Conservation (phyloP, 1,140 invertebrate genomes). For the Patella vulgata region DNA sequence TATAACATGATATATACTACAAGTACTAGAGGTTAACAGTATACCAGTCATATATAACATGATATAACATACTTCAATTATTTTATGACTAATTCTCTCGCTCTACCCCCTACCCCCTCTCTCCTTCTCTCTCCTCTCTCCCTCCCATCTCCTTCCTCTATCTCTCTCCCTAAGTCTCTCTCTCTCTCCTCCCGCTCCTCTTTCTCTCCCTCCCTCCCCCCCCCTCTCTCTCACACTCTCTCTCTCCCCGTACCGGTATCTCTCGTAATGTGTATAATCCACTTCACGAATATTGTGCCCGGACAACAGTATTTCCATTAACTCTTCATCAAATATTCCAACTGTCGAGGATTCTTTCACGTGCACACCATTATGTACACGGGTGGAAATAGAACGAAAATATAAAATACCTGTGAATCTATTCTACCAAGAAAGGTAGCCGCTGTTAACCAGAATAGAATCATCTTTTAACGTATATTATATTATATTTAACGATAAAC, state of each 20-base stretch:
- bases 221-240: constrained; percentile 12
- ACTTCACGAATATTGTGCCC: not conserved
- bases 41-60: no score
- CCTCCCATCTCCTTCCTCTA: not conserved
- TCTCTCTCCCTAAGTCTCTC: constrained; percentile 9
- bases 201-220: constrained; percentile 7
- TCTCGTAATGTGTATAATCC: not conserved
- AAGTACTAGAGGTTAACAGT: not conserved
- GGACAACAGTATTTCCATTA: not conserved
- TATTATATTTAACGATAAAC: no score
- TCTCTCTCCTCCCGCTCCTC: constrained; percentile 5
- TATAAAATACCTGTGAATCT: not conserved
- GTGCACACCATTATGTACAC: no score
- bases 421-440: constrained; percentile 7
- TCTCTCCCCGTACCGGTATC: not conserved
- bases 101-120: not conserved
- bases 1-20: no score
- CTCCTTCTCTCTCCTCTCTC: constrained; percentile 5
- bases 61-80: not conserved
- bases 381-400: not conserved
- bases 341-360: no score
- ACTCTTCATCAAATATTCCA: no score
- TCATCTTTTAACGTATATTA: no score
- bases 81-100: no score
- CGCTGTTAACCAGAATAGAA: no score